A percentile compares a stretch with the other conserved stretches of the same genome.
Conservation (phyloP, 1,140 invertebrate genomes). For the Tetramorium simillimum region DNA sequence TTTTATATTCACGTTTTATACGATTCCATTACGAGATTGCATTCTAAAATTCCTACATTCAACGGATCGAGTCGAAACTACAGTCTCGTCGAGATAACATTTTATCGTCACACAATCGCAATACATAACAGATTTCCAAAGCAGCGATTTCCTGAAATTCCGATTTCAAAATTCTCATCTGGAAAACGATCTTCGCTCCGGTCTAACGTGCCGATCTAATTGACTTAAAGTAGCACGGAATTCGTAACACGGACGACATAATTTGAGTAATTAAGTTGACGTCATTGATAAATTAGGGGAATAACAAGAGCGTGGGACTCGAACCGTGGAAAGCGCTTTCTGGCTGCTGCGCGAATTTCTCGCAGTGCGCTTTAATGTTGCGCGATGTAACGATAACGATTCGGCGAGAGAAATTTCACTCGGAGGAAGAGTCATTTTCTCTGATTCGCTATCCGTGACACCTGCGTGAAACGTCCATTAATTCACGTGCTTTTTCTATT, state of each 20-base stretch:
- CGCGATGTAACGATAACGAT: neutral
- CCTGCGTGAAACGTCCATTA: neutral
- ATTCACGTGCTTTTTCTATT: neutral
- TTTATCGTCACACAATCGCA: neutral
- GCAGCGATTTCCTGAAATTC: neutral
- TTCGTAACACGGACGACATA: constrained; percentile 33
- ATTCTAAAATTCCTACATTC: constrained; percentile 14
- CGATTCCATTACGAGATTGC: constrained; percentile 39
- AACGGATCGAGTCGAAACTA: neutral
- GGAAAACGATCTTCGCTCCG: neutral
- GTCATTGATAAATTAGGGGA: constrained; percentile 57
- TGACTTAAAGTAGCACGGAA: constrained; percentile 42
- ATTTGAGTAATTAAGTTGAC: constrained; percentile 69
- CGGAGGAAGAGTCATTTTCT: neutral
- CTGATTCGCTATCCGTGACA: neutral
- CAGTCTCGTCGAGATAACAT: neutral
- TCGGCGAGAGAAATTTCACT: neutral
- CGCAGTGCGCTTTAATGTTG: neutral
- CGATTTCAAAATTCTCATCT: neutral
- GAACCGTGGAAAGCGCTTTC: constrained; percentile 28
- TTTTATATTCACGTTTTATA: neutral
- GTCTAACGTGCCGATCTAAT: neutral
- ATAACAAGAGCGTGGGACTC: constrained; percentile 36
- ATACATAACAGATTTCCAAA: neutral
- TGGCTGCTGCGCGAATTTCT: constrained; percentile 3